A percentile compares a stretch with the other conserved stretches of the same genome.
These are phyloP conservation scores for Paedocypris micromegethes DNA, from an alignment of 2,797 vertebrate genomes.

Conservation along the genomic window DNA sequence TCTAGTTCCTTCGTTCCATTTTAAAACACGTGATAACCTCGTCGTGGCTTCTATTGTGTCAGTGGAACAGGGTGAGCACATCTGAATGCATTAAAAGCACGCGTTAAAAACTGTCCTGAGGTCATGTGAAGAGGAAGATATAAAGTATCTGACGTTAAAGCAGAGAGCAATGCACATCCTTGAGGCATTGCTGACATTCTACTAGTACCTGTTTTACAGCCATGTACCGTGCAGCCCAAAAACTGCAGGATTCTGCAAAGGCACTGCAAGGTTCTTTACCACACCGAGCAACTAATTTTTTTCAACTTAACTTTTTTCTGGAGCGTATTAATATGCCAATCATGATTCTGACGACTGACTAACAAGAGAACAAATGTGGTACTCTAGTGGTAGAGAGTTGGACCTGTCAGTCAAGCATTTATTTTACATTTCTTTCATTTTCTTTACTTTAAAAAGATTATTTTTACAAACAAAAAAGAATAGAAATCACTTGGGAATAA, in stretches of 20 bases:
- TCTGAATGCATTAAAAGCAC: neutral
- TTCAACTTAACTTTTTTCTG: no score
- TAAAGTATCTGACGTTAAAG: neutral
- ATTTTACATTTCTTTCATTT: no score
- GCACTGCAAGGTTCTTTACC: no score
- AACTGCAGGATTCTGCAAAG: no score
- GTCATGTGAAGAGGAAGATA: neutral
- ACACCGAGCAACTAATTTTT: neutral
- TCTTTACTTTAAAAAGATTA: no score
- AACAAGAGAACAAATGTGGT: no score
- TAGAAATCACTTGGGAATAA: no score
- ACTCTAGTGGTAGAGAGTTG: no score
- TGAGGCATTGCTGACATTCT: neutral
- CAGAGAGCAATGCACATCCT: neutral
- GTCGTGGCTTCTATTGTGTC: conserved; percentile 33
- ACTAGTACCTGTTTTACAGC: neutral
- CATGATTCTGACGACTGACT: conserved; percentile 8
- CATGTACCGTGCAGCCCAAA: neutral
- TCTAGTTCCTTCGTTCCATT: no score
- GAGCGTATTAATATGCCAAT: conserved; percentile 19
- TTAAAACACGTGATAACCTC: no score
- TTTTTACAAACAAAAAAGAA: no score
- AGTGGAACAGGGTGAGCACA: neutral
- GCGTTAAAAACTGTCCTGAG: conserved; percentile 1
- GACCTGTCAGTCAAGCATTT: no score